Conservation (phyloP, 2,888 invertebrate species). For the Diaperis boleti region DNA sequence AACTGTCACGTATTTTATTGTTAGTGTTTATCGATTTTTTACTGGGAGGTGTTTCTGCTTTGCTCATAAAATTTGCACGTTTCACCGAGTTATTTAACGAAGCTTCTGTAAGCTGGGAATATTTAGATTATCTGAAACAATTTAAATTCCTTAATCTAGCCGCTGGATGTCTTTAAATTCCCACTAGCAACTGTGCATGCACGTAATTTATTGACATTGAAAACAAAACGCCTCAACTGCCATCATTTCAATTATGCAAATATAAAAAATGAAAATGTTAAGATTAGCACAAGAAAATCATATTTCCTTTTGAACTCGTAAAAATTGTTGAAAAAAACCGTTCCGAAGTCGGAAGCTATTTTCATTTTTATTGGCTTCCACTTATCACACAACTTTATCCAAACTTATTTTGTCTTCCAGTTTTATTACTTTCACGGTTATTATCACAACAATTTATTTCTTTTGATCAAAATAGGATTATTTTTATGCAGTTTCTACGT, state of each 20-base stretch:
- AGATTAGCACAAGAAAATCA: slow-evolving; percentile 10
- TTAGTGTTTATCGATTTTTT: slow-evolving; percentile 39
- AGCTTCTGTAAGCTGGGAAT: slow-evolving; percentile 33
- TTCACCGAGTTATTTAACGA: slow-evolving; percentile 40
- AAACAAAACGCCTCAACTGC: slow-evolving; percentile 8
- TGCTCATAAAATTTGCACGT: slow-evolving; percentile 40
- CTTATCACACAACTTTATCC: not conserved
- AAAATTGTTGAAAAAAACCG: slow-evolving; percentile 1
- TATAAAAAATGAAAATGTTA: slow-evolving; percentile 21
- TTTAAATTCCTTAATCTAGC: slow-evolving; percentile 41
- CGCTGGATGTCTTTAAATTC: slow-evolving; percentile 39
- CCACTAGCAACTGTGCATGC: slow-evolving; percentile 12
- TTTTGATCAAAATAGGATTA: not conserved
- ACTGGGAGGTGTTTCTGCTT: slow-evolving; percentile 29
- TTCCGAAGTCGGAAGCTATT: not conserved
- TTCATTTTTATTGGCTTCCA: not conserved
- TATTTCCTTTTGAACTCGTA: slow-evolving; percentile 19
- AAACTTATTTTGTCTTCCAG: not conserved
- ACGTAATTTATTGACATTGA: slow-evolving; percentile 34
- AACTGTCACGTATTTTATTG: slow-evolving; percentile 35
- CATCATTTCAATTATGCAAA: slow-evolving; percentile 31
- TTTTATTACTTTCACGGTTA: not conserved
- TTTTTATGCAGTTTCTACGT: not conserved
- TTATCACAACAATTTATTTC: not conserved
- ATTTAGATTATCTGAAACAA: slow-evolving; percentile 44